A percentile compares a stretch with the other conserved stretches of the same genome.
Evolutionary conservation across 2,797 vertebrate genomes (phyloP).

Genomic region (Ispidina picta): DNA sequence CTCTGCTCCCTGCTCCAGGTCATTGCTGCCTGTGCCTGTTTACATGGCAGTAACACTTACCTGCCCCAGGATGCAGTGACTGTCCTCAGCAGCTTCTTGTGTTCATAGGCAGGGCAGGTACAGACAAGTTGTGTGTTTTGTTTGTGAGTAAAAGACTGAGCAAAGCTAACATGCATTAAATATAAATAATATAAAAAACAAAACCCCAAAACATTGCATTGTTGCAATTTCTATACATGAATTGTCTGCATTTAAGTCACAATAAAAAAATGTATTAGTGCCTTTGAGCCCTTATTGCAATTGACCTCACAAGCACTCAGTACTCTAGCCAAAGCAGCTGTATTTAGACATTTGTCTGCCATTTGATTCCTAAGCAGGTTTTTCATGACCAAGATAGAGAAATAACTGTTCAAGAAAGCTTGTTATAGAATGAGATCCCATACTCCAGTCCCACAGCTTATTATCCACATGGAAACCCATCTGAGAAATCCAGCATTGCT

Average conservation of each 20-base stretch:
- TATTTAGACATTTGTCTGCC: not conserved
- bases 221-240: not conserved
- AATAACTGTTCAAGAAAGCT: not conserved
- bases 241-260: not conserved
- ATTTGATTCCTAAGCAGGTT: slow-evolving; percentile 10
- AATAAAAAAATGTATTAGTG: not conserved
- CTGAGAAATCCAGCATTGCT: slow-evolving; percentile 33
- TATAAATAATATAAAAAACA: not conserved
- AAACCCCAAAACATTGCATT: no score
- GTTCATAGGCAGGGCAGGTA: not conserved
- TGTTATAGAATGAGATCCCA: not conserved
- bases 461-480: slow-evolving; percentile 12
- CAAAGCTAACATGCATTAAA: not conserved
- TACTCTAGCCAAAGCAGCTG: slow-evolving; percentile 5
- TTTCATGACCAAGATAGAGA: not conserved
- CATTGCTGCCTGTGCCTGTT: not conserved
- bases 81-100: not conserved
- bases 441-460: slow-evolving; percentile 13
- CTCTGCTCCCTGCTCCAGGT: not conserved
- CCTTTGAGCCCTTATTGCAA: not conserved
- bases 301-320: not conserved
- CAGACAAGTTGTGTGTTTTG: not conserved
- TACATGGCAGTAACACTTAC: not conserved
- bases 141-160: not conserved
- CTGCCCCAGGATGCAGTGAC: not conserved